Evolutionary conservation across 2,888 invertebrate species (phyloP), one percentile per base, ranked within the genome.

Genomic region (Ornithoptera alexandrae): DNA sequence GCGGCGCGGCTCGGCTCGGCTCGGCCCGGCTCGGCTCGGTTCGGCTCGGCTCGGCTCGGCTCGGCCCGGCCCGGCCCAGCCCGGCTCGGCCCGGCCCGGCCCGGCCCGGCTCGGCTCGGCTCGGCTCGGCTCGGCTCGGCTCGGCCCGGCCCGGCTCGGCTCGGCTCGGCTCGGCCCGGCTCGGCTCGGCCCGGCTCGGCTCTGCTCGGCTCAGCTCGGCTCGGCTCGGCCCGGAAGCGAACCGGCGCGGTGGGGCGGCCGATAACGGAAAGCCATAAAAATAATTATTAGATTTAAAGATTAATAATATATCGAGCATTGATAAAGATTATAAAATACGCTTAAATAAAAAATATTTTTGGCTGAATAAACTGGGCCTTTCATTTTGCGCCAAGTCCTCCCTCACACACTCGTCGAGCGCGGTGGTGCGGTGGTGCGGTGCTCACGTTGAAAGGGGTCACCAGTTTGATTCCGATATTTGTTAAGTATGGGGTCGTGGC

Each of bases 311-410:
- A 92, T 92, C 90, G 87, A 70, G 85, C 89, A 92, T 91, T 86
- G 89, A 90, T 91, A 89, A 90, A 92, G 85, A 89, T 90, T 91
- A 92, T 91, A 91, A 92, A 56, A 91, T 92, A 93, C 92, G 93
- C 93, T 93, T 93, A 92, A 92, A 92, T 92, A 92, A 92, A 46
- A 46, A 92, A 92, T 93, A 93, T 93, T 93, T 93, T 92, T 92
- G 92, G 92, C 92, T 90, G 92, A 88, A 76, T 39, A 39, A 15
- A 15, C 12, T 77, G 74, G 69, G 81, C 83, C 84, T 92, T 90
- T 90, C 83, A 88, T 87, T 89, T 78, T 8, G 42, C 12, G 42
- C 10, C 42, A 12, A 10, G 12, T 12, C 42, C 42, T 39, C 39
- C 42, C 42, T 39, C 39, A 39, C 0, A 39, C 8, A 39, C 39